A percentile compares a stretch with the other conserved stretches of the same genome.
phyloP scores from a whole-genome alignment of 92 coral and sea anemone species.

The Pocillopora meandrina region DNA sequence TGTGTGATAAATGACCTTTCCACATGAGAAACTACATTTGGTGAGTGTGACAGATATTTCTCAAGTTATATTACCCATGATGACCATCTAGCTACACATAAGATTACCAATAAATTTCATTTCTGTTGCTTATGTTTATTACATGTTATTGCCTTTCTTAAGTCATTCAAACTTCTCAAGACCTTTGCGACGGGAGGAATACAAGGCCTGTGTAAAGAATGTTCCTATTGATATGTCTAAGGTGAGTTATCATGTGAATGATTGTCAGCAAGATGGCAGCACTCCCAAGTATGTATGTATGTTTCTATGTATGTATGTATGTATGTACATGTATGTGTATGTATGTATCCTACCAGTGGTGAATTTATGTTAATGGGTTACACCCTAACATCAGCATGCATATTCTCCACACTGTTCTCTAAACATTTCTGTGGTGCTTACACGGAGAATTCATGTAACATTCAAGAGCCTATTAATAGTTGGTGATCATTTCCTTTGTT shows the following conservation, averaged over 20 bases:
- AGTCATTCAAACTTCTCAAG: conserved; percentile 32
- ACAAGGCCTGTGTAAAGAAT: conserved; percentile 75
- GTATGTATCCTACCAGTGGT: too few relatives aligned
- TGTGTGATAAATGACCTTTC: background rate
- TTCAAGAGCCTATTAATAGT: too few relatives aligned
- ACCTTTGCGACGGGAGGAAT: conserved; percentile 39
- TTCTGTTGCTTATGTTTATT: background rate
- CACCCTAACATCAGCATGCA: too few relatives aligned
- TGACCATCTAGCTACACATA: background rate
- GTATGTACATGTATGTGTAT: too few relatives aligned
- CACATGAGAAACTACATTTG: background rate
- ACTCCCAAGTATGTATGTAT: too few relatives aligned
- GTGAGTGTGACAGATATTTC: background rate
- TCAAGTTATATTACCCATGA: background rate
- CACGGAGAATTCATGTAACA: too few relatives aligned
- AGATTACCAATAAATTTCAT: background rate
- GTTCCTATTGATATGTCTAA: conserved; percentile 78
- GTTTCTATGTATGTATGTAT: too few relatives aligned
- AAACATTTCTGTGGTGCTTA: too few relatives aligned
- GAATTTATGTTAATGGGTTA: too few relatives aligned
- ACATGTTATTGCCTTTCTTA: background rate
- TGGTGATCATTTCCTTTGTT: too few relatives aligned
- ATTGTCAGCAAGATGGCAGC: too few relatives aligned
- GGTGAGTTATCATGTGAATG: conserved; percentile 43
- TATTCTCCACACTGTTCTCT: too few relatives aligned